Conservation (phyloP, 2,888 invertebrate species). For the Encarsia formosa region DNA sequence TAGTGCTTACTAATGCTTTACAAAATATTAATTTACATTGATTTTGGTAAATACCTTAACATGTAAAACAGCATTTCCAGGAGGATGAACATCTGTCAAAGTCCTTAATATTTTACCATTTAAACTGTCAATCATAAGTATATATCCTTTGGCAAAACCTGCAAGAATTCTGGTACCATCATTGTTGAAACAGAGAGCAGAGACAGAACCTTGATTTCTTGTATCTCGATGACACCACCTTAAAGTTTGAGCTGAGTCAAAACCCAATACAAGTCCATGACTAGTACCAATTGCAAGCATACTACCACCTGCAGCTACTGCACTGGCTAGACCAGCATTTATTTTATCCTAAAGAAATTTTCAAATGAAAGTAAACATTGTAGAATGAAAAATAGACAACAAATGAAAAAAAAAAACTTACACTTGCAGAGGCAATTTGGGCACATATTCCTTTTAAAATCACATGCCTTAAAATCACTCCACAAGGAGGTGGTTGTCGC, state of each 20-base stretch:
- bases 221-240: slow-evolving; percentile 82
- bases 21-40: slow-evolving; percentile 1
- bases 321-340: slow-evolving; percentile 83
- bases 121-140: slow-evolving; percentile 84
- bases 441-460: slow-evolving; percentile 85
- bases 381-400: slow-evolving; percentile 1
- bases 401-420: slow-evolving; percentile 55
- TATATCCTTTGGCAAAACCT: slow-evolving; percentile 74
- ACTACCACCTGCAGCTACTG: slow-evolving; percentile 70
- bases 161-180: slow-evolving; percentile 82
- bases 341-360: slow-evolving; percentile 69
- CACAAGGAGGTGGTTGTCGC: slow-evolving; percentile 50
- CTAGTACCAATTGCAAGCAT: slow-evolving; percentile 91
- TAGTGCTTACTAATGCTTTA: background rate
- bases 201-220: slow-evolving; percentile 71
- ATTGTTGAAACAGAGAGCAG: slow-evolving; percentile 79
- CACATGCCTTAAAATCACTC: slow-evolving; percentile 71
- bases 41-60: slow-evolving; percentile 61
- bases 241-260: slow-evolving; percentile 80
- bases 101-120: slow-evolving; percentile 74
- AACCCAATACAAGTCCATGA: slow-evolving; percentile 84
- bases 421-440: slow-evolving; percentile 81
- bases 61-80: slow-evolving; percentile 77
- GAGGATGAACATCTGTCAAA: slow-evolving; percentile 76
- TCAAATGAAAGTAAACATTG: background rate